A percentile compares a stretch with the other conserved stretches of the same genome.
phyloP scores from a whole-genome alignment of 2,113 vertebrate genomes.

The Hymenochirus boettgeri region DNA sequence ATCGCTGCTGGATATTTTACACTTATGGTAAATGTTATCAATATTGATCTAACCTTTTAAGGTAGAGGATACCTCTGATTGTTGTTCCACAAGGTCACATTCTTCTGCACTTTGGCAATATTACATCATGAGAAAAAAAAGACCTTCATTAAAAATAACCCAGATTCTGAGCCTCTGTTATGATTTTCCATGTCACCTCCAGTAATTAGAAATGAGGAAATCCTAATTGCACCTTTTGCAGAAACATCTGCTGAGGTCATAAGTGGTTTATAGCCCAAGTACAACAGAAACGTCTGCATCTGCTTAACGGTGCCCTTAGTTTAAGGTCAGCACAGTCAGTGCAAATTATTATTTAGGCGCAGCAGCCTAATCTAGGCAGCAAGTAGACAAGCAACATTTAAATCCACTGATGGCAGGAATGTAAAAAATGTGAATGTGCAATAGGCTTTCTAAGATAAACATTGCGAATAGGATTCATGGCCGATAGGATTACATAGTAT shows the following conservation, averaged over 20 bases:
- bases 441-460: constrained; percentile 41
- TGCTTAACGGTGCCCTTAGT: constrained; percentile 50
- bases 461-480: constrained; percentile 46
- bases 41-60: constrained; percentile 33
- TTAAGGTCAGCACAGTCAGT: constrained; percentile 49
- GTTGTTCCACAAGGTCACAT: not conserved
- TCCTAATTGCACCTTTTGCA: constrained; percentile 54
- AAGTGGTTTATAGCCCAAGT: constrained; percentile 49
- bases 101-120: constrained; percentile 45
- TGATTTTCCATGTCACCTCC: constrained; percentile 53
- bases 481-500: constrained; percentile 32
- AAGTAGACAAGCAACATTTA: constrained; percentile 48
- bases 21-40: constrained; percentile 17
- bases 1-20: constrained; percentile 6
- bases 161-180: constrained; percentile 35
- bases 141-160: constrained; percentile 44
- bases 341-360: constrained; percentile 48
- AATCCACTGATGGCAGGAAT: constrained; percentile 48
- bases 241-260: constrained; percentile 58
- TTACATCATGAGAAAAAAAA: constrained; percentile 46
- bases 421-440: constrained; percentile 41
- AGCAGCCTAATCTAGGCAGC: constrained; percentile 52
- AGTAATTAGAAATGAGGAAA: constrained; percentile 50
- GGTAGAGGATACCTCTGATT: constrained; percentile 18
- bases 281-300: constrained; percentile 49